These are phyloP conservation scores for Drosophila picticornis DNA, from an alignment of 2,888 invertebrate species.

Conservation along the genomic window DNA sequence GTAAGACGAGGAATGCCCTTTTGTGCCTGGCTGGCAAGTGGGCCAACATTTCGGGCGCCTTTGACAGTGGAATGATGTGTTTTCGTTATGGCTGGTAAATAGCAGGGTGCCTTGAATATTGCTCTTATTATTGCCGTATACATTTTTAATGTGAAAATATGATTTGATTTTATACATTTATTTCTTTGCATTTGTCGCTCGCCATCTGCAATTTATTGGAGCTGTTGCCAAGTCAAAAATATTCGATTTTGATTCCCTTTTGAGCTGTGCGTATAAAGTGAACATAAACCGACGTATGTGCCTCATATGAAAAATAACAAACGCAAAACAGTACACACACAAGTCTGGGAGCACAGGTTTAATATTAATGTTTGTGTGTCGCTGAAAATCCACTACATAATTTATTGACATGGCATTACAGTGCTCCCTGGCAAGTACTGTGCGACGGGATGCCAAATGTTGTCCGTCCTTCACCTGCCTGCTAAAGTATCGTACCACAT, in stretches of 20 bases:
- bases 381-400: conserved; percentile 75
- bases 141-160: conserved; percentile 75
- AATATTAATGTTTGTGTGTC: conserved; percentile 38
- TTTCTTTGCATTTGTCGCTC: conserved; percentile 63
- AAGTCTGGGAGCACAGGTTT: conserved; percentile 38
- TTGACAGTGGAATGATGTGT: conserved; percentile 40
- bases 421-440: conserved; percentile 51
- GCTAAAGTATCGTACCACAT: conserved; percentile 49
- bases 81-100: conserved; percentile 45
- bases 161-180: conserved; percentile 77
- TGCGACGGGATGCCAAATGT: conserved; percentile 54
- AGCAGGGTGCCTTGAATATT: conserved; percentile 46
- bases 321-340: conserved; percentile 15
- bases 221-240: conserved; percentile 33
- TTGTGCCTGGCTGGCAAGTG: conserved; percentile 39
- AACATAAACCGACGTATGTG: conserved; percentile 77
- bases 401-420: conserved; percentile 72
- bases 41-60: conserved; percentile 12
- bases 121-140: conserved; percentile 65
- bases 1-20: conserved; percentile 63
- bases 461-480: conserved; percentile 58
- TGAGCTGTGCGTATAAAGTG: conserved; percentile 60
- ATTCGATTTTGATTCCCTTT: conserved; percentile 55
- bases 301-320: conserved; percentile 47
- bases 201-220: conserved; percentile 70